These are phyloP conservation scores for Melipona quadrifasciata DNA, from an alignment of 1,140 invertebrate genomes.

Conservation along the genomic window DNA sequence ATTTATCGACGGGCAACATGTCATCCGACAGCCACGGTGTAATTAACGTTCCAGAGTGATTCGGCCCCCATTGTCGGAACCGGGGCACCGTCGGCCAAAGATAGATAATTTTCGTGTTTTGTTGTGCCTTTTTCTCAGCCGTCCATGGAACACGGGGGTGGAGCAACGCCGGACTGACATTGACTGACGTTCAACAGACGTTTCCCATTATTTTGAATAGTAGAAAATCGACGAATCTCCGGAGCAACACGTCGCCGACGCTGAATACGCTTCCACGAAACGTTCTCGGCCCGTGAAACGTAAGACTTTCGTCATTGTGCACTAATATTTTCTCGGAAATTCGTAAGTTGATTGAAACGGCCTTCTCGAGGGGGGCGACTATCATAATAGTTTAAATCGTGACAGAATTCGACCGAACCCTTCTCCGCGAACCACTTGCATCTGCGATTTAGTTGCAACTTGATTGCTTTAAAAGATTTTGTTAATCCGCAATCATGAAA, in stretches of 20 bases:
- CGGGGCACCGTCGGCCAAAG: slow-evolving; percentile 38
- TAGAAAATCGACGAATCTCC: slow-evolving; percentile 69
- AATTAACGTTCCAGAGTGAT: slow-evolving; percentile 60
- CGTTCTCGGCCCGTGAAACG: slow-evolving; percentile 23
- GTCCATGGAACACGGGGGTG: slow-evolving; percentile 45
- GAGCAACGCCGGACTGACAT: slow-evolving; percentile 64
- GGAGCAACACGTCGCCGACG: slow-evolving; percentile 28
- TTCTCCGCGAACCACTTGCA: neutral
- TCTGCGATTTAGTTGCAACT: too few relatives aligned
- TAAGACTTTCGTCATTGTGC: slow-evolving; percentile 47
- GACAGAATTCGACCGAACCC: neutral
- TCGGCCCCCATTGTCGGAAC: slow-evolving; percentile 56
- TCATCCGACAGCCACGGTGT: slow-evolving; percentile 49
- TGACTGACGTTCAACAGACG: slow-evolving; percentile 75
- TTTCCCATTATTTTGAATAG: slow-evolving; percentile 77
- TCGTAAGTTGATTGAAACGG: slow-evolving; percentile 17
- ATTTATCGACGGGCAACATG: slow-evolving; percentile 48
- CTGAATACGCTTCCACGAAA: slow-evolving; percentile 37
- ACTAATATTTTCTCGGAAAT: slow-evolving; percentile 43
- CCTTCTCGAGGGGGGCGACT: neutral
- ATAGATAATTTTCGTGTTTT: slow-evolving; percentile 67
- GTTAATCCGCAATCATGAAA: too few relatives aligned
- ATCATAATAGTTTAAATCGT: neutral
- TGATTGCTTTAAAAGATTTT: too few relatives aligned
- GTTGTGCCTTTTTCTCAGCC: slow-evolving; percentile 49